Conservation (phyloP, 92 coral and sea anemone genomes). For the Ricordea florida region DNA sequence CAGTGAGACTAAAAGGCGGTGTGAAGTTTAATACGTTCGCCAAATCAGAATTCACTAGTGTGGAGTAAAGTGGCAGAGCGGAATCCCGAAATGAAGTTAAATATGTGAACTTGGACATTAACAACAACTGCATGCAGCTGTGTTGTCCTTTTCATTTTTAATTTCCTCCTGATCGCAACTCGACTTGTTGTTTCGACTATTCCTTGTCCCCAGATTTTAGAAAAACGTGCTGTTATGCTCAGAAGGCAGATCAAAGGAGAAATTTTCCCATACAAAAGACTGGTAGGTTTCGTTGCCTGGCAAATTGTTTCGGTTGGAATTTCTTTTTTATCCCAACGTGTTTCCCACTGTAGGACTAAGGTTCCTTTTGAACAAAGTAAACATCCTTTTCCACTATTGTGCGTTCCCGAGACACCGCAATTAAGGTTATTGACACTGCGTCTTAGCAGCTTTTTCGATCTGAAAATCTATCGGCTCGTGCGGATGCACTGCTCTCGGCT, state of each 20-base stretch:
- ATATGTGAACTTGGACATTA: slow-evolving; percentile 35
- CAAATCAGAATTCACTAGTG: slow-evolving; percentile 2
- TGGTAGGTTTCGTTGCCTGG: neutral
- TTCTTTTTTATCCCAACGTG: slow-evolving; percentile 25
- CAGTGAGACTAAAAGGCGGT: no score
- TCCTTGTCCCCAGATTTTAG: no score
- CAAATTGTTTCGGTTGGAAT: neutral
- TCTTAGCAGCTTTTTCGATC: slow-evolving; percentile 68
- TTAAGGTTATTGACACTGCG: slow-evolving; percentile 77
- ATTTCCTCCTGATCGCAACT: slow-evolving; percentile 70
- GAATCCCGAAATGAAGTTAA: slow-evolving; percentile 38
- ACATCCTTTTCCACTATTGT: slow-evolving; percentile 58
- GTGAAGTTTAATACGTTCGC: no score
- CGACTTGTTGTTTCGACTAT: slow-evolving; percentile 35
- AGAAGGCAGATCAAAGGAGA: neutral
- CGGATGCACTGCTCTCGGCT: slow-evolving; percentile 13
- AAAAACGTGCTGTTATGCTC: no score
- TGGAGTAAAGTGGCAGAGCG: slow-evolving; percentile 18
- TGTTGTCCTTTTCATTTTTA: slow-evolving; percentile 80
- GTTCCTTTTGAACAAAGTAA: slow-evolving; percentile 76
- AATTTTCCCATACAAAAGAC: neutral
- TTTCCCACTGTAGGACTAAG: neutral
- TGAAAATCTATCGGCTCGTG: slow-evolving; percentile 52
- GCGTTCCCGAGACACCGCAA: slow-evolving; percentile 67
- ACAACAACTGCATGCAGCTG: slow-evolving; percentile 74